Evolutionary conservation across 2,888 invertebrate species (phyloP).

Genomic region (Stratiomys singularior): DNA sequence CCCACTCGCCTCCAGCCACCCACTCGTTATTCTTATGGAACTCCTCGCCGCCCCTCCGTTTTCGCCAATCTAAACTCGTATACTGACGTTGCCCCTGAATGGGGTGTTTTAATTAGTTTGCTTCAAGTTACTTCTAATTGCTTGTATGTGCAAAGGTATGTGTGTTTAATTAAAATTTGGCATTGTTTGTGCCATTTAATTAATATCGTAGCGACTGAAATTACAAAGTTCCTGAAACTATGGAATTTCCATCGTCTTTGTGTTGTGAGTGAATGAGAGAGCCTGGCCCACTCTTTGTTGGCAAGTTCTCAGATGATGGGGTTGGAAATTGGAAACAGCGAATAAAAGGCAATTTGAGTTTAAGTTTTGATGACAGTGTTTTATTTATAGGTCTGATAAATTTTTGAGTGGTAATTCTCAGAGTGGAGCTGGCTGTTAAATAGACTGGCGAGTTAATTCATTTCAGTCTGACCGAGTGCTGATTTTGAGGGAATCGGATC

Average conservation of each 20-base stretch:
- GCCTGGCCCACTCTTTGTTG: no score
- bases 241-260: slow-evolving; percentile 39
- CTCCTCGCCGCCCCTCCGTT: background rate
- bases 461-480: no score
- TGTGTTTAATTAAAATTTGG: slow-evolving; percentile 53
- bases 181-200: slow-evolving; percentile 52
- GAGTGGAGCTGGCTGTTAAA: no score
- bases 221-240: slow-evolving; percentile 42
- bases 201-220: slow-evolving; percentile 49
- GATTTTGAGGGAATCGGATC: no score
- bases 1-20: background rate
- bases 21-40: slow-evolving; percentile 4
- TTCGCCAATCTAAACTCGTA: background rate
- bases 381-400: no score
- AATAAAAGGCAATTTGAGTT: no score
- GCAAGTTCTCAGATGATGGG: no score
- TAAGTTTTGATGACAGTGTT: no score
- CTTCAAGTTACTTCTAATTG: slow-evolving; percentile 53
- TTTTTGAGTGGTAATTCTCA: no score
- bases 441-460: no score
- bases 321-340: no score
- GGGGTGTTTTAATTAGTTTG: slow-evolving; percentile 53
- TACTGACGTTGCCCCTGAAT: slow-evolving; percentile 40
- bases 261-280: background rate
- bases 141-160: slow-evolving; percentile 51